A percentile compares a stretch with the other conserved stretches of the same genome.
phyloP scores from a whole-genome alignment of 2,888 invertebrate species.

The Tiliacea aurago region DNA sequence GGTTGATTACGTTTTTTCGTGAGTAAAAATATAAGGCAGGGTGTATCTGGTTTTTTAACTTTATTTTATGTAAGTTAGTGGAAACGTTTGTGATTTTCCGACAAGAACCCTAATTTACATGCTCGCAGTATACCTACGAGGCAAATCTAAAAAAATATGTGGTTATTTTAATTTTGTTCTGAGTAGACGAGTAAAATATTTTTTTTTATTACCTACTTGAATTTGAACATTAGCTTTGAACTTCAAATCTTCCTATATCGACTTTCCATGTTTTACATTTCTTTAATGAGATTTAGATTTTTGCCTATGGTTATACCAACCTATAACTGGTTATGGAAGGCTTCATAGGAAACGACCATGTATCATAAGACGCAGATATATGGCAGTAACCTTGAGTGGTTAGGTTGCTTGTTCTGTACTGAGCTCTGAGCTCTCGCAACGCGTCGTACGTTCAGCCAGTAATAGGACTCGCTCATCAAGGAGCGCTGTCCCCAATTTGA shows the following conservation, averaged over 20 bases:
- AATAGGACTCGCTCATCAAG: too few relatives aligned
- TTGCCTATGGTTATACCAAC: not conserved
- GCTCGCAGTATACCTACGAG: not conserved
- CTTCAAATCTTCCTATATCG: too few relatives aligned
- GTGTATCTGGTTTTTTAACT: not conserved
- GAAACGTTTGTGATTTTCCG: too few relatives aligned
- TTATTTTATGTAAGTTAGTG: not conserved
- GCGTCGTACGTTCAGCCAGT: too few relatives aligned
- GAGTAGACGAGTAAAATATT: not conserved
- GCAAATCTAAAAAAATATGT: not conserved
- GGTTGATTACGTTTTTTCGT: slow-evolving; percentile 26
- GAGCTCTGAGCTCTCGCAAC: too few relatives aligned
- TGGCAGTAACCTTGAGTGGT: too few relatives aligned
- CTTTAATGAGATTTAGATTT: not conserved
- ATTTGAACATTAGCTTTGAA: not conserved
- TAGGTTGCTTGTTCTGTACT: too few relatives aligned
- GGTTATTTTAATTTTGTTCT: not conserved
- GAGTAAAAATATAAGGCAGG: not conserved
- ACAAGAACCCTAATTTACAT: not conserved
- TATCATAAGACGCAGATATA: too few relatives aligned
- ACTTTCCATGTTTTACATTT: not conserved
- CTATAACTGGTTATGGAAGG: not conserved
- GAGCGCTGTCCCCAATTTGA: too few relatives aligned
- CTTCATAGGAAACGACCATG: not conserved
- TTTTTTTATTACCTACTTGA: not conserved